phyloP scores from a whole-genome alignment of 2,888 invertebrate species.

The Ochropacha duplaris region DNA sequence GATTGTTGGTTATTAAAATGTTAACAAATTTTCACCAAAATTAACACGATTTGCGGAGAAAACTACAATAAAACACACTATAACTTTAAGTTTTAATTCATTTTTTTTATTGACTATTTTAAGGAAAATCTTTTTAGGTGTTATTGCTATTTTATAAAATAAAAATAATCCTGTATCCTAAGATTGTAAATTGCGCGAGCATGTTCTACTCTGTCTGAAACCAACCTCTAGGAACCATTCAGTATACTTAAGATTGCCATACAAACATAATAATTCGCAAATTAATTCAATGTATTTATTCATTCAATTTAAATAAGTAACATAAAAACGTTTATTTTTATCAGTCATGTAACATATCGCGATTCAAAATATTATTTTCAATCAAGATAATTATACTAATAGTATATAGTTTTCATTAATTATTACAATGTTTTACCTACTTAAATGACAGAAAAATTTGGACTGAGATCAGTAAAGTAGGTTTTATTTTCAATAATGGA shows the following conservation, averaged over 20 bases:
- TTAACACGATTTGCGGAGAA: too few relatives aligned
- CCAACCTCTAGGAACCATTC: background rate
- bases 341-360: background rate
- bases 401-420: background rate
- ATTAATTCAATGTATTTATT: slow-evolving; percentile 13
- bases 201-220: too few relatives aligned
- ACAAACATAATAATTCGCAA: background rate
- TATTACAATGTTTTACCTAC: background rate
- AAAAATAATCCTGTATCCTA: too few relatives aligned
- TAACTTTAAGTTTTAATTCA: too few relatives aligned
- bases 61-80: too few relatives aligned
- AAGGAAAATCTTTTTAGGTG: too few relatives aligned
- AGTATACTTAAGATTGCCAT: background rate
- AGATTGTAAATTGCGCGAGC: too few relatives aligned
- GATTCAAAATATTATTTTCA: background rate
- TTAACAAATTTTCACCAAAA: too few relatives aligned
- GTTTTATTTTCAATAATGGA: slow-evolving; percentile 1
- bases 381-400: background rate
- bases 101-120: too few relatives aligned
- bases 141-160: too few relatives aligned
- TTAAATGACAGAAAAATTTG: slow-evolving; percentile 18
- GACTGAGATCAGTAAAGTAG: slow-evolving; percentile 26
- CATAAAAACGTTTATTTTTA: background rate
- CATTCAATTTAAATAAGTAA: background rate
- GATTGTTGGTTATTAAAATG: too few relatives aligned